Base-by-base conservation (phyloP, 2,888 invertebrate species). In the Scaptomyza caliginosa region DNA sequence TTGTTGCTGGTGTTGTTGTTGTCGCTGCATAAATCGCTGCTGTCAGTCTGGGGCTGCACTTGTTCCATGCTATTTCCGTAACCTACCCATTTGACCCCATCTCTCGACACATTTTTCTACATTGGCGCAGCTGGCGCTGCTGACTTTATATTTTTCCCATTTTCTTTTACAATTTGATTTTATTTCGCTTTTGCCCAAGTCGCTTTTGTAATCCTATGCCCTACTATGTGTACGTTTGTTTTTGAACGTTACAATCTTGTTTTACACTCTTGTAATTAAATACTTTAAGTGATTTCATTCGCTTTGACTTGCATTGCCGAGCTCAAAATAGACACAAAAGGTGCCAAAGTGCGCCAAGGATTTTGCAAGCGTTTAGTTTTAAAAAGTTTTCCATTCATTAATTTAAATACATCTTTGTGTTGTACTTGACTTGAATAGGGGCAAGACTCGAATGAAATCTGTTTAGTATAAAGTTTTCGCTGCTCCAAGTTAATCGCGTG, bases 221-320 rank as follows among this genome's bases (percentile, higher is more conserved):
- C n/a, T n/a, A n/a, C n/a, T 36, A n/a, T 8, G 16, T 17, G 26
- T 28, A 11, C 26, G 42, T 58, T 56, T n/a, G n/a, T n/a, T n/a
- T n/a, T n/a, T 34, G 11, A 40, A 38, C 24, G 21, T 11, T 59
- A 21, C 43, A 45, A 45, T 46, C 51, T 67, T 49, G 59, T 54
- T 74, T 67, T 76, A 76, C 79, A 54, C 64, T 74, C n/a, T 68
- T 64, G 86, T 79, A 86, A 81, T 83, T 79, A 74, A 76, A 81
- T 79, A 83, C 70, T 74, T 86, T 83, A 76, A 81, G 83, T 86
- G 86, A 83, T 79, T 34, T 16, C 16, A 79, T 67, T 52, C 43
- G 26, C 76, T 70, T 73, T 65, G 52, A 45, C 67, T 56, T 65
- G 50, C 55, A 6, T 1, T 36, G 38, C 50, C 51, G n/a, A 43